These are phyloP conservation scores for Paratilapia polleni DNA, from an alignment of 2,113 vertebrate genomes.

Conservation along the genomic window DNA sequence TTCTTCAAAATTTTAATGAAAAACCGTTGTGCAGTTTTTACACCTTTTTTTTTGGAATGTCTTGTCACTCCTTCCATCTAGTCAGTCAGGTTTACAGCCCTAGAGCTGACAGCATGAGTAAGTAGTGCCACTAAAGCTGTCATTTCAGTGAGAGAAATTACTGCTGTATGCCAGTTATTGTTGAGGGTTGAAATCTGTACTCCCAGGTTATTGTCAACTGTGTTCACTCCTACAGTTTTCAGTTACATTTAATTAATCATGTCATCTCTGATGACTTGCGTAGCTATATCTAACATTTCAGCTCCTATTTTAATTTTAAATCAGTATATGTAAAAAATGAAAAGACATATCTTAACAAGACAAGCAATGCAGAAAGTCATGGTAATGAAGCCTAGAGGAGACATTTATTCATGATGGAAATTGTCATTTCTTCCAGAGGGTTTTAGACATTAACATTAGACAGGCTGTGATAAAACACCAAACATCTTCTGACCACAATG, in stretches of 20 bases:
- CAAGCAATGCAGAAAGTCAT: neutral
- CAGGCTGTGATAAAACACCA: neutral
- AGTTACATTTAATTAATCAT: neutral
- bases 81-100: conserved; percentile 28
- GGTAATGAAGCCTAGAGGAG: neutral
- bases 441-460: neutral
- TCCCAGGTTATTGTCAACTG: conserved; percentile 1
- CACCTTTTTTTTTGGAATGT: neutral
- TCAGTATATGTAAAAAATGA: neutral
- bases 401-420: neutral
- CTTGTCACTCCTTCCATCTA: neutral
- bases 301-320: neutral
- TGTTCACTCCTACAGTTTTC: neutral
- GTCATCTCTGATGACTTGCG: neutral
- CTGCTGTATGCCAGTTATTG: conserved; percentile 17
- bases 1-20: neutral
- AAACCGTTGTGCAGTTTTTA: neutral
- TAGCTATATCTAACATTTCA: neutral
- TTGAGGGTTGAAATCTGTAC: neutral
- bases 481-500: neutral
- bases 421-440: neutral
- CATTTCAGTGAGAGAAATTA: conserved; percentile 28
- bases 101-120: conserved; percentile 27
- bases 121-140: conserved; percentile 32
- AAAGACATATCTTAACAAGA: neutral